These are phyloP conservation scores for Abramis brama DNA, from an alignment of 2,113 vertebrate species.

Conservation along the genomic window DNA sequence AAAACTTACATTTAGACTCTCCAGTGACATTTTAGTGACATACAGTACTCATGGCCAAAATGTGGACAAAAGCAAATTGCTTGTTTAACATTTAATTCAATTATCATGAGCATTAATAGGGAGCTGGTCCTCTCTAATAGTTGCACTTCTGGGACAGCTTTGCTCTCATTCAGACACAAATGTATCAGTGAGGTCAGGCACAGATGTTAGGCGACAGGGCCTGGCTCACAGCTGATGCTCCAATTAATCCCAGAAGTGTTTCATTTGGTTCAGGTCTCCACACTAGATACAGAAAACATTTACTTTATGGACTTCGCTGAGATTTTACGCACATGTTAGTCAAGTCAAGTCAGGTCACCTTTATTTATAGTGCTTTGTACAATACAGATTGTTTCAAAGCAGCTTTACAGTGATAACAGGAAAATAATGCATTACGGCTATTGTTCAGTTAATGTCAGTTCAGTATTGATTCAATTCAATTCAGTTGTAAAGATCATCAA, in stretches of 20 bases:
- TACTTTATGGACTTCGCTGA: background rate
- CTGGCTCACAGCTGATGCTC: background rate
- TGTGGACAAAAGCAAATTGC: background rate
- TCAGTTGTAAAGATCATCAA: too few species aligned
- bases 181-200: background rate
- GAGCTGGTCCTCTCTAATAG: background rate
- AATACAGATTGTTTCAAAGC: too few species aligned
- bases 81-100: background rate
- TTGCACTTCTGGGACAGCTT: background rate
- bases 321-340: background rate
- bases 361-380: too few species aligned
- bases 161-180: constrained; percentile 1
- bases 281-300: background rate
- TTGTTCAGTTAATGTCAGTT: too few species aligned
- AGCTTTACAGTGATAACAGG: too few species aligned
- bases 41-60: background rate
- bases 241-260: constrained; percentile 1
- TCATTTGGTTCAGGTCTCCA: background rate
- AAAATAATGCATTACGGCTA: too few species aligned
- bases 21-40: too few species aligned
- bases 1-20: background rate
- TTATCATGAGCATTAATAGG: background rate
- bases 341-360: too few species aligned
- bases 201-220: background rate
- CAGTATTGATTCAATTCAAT: too few species aligned